Evolutionary conservation across 2,888 invertebrate species (phyloP).

Genomic region (Bruchidius siliquastri): DNA sequence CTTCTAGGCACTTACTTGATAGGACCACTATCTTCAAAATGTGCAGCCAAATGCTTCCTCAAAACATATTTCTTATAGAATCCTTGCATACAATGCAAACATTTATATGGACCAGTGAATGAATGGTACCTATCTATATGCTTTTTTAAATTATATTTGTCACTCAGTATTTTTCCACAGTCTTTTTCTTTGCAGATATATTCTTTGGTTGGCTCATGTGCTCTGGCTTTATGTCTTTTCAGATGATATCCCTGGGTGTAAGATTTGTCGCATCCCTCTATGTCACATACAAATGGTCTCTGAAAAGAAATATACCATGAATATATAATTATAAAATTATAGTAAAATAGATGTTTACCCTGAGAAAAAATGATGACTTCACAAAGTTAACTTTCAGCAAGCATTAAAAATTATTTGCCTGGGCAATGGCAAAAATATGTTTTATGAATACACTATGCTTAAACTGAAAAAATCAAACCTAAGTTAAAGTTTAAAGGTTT

Average conservation of each 20-base stretch:
- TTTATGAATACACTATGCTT: no score
- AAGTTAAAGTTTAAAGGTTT: no score
- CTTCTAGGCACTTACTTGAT: background rate
- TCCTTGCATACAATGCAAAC: background rate
- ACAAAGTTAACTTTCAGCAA: no score
- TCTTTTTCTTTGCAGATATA: background rate
- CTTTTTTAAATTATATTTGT: background rate
- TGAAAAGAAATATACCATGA: background rate
- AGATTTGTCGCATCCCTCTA: background rate
- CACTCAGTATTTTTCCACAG: background rate
- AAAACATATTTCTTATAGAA: background rate
- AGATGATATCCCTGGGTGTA: background rate
- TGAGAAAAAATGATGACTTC: no score
- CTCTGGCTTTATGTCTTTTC: background rate
- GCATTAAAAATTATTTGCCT: no score
- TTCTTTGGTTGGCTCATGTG: background rate
- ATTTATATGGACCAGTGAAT: background rate
- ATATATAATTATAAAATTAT: no score
- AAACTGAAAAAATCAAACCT: no score
- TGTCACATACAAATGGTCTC: background rate
- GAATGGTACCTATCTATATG: background rate
- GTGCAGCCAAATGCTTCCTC: background rate
- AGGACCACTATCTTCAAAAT: background rate
- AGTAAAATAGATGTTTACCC: no score
- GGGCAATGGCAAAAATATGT: no score